phyloP scores from a whole-genome alignment of 2,888 invertebrate genomes.

The Marasmarcha lunaedactyla region DNA sequence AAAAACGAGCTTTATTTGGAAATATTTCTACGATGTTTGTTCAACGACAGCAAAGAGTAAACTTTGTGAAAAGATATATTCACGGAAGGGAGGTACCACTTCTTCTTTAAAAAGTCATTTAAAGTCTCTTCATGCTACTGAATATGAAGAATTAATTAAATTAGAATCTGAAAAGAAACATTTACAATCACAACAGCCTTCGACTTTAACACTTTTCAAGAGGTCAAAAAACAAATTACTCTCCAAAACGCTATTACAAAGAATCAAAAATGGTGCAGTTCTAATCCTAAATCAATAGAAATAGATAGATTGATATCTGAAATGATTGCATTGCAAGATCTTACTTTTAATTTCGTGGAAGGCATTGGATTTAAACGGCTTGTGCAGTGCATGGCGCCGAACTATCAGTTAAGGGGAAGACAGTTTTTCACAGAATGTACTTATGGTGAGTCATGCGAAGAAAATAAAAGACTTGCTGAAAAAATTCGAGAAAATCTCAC shows the following conservation, averaged over 20 bases:
- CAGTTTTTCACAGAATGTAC: constrained; percentile 17
- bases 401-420: constrained; percentile 16
- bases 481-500: constrained; percentile 16
- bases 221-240: constrained; percentile 2
- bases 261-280: constrained; percentile 13
- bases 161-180: constrained; percentile 4
- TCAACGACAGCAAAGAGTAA: constrained; percentile 7
- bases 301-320: constrained; percentile 18
- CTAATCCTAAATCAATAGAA: constrained; percentile 15
- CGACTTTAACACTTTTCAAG: too few species aligned
- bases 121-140: constrained; percentile 7
- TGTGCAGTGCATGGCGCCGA: constrained; percentile 13
- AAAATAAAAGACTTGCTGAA: constrained; percentile 15
- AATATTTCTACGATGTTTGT: constrained; percentile 6
- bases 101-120: constrained; percentile 6
- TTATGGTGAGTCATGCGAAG: constrained; percentile 13
- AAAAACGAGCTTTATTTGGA: constrained; percentile 5
- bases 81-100: constrained; percentile 4
- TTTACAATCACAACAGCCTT: constrained; percentile 5
- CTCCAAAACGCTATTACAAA: constrained; percentile 11
- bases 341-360: constrained; percentile 20
- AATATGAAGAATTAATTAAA: constrained; percentile 4
- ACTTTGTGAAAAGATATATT: constrained; percentile 4
- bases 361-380: constrained; percentile 18
- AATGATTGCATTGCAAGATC: constrained; percentile 20